A percentile compares a stretch with the other conserved stretches of the same genome.
phyloP scores from a whole-genome alignment of 1,140 invertebrate genomes.

The Cyclina sinensis region DNA sequence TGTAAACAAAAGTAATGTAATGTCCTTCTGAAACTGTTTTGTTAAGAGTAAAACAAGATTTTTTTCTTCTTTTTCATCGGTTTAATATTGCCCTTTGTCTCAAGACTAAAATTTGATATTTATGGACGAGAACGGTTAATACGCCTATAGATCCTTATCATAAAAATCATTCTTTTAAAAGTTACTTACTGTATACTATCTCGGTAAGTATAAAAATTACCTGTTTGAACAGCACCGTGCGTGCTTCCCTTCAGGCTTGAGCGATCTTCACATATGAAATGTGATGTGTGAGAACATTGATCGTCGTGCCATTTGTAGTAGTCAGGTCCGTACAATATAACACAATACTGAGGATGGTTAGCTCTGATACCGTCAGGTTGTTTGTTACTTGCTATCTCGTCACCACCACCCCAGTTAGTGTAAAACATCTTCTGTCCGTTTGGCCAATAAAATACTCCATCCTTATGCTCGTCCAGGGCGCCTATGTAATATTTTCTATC shows the following conservation, averaged over 20 bases:
- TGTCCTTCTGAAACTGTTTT: no score
- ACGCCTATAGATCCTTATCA: no score
- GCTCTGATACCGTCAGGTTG: not conserved
- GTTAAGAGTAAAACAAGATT: no score
- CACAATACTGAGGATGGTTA: not conserved
- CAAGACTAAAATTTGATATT: no score
- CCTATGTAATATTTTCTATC: conserved; percentile 2
- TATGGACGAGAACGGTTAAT: no score
- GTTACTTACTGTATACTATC: no score
- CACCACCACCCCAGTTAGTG: conserved; percentile 6
- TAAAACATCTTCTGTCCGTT: not conserved
- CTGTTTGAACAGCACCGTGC: not conserved
- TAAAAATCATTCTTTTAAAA: no score
- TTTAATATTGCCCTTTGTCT: no score
- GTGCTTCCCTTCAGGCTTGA: not conserved
- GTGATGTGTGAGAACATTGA: not conserved
- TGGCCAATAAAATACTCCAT: not conserved
- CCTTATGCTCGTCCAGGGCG: not conserved
- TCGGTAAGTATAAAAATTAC: no score
- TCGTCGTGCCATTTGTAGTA: conserved; percentile 23
- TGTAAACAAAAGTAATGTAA: no score
- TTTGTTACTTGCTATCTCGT: not conserved
- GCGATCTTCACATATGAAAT: conserved; percentile 29
- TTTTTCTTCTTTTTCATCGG: no score
- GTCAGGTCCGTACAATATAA: not conserved